Conservation (phyloP, 2,113 vertebrate genomes). For the Myrmecobius fasciatus region DNA sequence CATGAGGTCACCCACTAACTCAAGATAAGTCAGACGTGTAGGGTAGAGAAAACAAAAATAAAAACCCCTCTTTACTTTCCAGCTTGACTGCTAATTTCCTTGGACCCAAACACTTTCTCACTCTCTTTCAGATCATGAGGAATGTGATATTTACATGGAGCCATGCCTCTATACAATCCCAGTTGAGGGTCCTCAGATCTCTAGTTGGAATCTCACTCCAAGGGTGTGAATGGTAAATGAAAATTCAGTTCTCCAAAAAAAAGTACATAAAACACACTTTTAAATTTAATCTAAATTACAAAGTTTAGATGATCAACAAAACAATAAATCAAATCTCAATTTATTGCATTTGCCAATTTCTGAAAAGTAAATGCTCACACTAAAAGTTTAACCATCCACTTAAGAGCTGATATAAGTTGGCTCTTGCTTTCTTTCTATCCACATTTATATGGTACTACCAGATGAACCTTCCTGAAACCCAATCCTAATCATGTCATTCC, state of each 20-base stretch:
- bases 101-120: neutral
- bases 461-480: too few species aligned
- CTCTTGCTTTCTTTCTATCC: too few species aligned
- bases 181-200: too few species aligned
- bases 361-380: too few species aligned
- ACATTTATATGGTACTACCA: too few species aligned
- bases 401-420: too few species aligned
- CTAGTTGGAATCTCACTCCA: neutral
- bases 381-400: too few species aligned
- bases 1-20: neutral
- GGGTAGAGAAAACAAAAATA: neutral
- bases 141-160: neutral
- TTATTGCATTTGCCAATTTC: too few species aligned
- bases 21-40: neutral
- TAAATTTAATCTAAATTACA: neutral
- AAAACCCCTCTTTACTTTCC: neutral
- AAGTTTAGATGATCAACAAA: too few species aligned
- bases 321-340: too few species aligned
- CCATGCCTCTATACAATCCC: neutral
- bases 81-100: neutral
- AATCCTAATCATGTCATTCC: too few species aligned
- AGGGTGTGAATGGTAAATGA: neutral
- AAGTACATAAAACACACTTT: neutral
- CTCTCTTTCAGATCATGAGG: neutral
- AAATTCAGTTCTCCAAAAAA: neutral